These are phyloP conservation scores for Nemapogon koenigi DNA, from an alignment of 2,888 invertebrate genomes.

Conservation along the genomic window DNA sequence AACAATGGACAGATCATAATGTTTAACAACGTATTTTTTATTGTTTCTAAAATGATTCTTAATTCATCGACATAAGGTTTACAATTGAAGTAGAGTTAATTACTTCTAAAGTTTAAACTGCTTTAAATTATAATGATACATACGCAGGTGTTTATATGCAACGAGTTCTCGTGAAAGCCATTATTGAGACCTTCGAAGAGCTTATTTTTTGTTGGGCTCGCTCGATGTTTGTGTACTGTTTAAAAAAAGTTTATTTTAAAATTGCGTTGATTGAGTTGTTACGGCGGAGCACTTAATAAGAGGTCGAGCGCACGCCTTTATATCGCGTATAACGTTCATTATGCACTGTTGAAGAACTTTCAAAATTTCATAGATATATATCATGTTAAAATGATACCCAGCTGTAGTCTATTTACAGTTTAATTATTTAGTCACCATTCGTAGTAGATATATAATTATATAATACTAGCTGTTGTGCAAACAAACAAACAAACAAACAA, in stretches of 20 bases:
- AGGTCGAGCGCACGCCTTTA: conserved; percentile 20
- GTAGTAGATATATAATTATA: too few species aligned
- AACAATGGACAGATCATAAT: background rate
- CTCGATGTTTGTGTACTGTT: conserved; percentile 30
- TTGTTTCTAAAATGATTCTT: too few species aligned
- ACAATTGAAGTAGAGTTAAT: background rate
- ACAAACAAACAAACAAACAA: too few species aligned
- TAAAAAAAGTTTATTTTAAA: conserved; percentile 50
- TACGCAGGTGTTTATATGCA: conserved; percentile 19
- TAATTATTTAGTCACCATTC: too few species aligned
- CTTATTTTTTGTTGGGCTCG: conserved; percentile 38
- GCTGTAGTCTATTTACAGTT: too few species aligned
- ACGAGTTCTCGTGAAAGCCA: conserved; percentile 47
- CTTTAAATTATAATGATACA: conserved; percentile 1
- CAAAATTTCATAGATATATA: too few species aligned
- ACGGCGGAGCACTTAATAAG: conserved; percentile 19
- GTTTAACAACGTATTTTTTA: background rate
- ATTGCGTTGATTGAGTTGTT: conserved; percentile 59
- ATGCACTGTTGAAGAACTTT: too few species aligned
- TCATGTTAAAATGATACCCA: too few species aligned
- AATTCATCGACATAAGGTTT: background rate
- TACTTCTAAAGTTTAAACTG: background rate
- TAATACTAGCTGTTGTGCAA: too few species aligned
- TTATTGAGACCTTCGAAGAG: conserved; percentile 41
- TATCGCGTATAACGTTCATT: background rate